Conservation (phyloP, 2,113 vertebrate genomes). For the Suricata suricatta region DNA sequence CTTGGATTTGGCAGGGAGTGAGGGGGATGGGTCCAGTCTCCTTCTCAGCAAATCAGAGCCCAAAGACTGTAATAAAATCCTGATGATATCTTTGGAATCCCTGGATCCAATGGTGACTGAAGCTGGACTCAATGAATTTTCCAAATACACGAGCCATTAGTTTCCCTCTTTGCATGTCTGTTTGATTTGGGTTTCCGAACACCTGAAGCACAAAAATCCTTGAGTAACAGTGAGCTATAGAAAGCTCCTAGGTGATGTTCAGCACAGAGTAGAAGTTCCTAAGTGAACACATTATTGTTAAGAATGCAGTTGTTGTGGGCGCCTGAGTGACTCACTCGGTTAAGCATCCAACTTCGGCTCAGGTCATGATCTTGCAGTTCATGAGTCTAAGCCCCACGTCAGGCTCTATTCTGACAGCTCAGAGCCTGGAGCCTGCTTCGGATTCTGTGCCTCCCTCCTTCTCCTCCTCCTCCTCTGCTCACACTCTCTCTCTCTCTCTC, state of each 20-base stretch:
- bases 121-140: neutral
- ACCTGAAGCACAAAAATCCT: neutral
- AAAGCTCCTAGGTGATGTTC: neutral
- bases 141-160: neutral
- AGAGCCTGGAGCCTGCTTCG: no score
- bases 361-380: no score
- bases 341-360: no score
- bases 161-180: neutral
- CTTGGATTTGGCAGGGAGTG: neutral
- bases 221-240: neutral
- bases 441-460: no score
- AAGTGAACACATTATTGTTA: neutral
- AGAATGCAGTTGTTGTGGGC: no score
- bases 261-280: neutral
- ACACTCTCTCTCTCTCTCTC: no score
- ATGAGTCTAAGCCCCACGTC: no score
- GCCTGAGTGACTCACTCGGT: no score
- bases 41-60: neutral
- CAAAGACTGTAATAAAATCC: neutral
- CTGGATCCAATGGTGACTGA: neutral
- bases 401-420: no score
- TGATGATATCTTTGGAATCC: neutral
- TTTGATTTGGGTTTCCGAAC: neutral
- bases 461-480: no score
- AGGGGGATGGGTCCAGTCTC: neutral